These are phyloP conservation scores for Oncorhynchus tshawytscha DNA, from an alignment of 2,113 vertebrate species.

Conservation along the genomic window DNA sequence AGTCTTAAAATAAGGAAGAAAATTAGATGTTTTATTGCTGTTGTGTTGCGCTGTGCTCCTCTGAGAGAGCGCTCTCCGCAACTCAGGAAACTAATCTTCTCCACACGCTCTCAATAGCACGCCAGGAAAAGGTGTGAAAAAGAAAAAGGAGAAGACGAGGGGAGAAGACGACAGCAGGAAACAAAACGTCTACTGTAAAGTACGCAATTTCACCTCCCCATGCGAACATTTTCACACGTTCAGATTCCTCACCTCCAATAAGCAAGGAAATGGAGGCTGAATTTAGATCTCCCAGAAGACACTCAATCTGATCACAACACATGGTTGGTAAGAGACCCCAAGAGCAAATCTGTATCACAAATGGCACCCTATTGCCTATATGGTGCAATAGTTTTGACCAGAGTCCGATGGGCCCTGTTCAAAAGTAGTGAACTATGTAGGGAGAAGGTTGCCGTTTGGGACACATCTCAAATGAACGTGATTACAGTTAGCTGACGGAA, in stretches of 20 bases:
- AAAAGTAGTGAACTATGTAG: too few species aligned
- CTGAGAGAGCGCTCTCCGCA: slow-evolving; percentile 37
- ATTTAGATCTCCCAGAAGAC: slow-evolving; percentile 42
- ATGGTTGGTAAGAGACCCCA: slow-evolving; percentile 40
- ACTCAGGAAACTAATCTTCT: slow-evolving; percentile 57
- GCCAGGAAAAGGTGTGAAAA: slow-evolving; percentile 48
- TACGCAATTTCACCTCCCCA: slow-evolving; percentile 57
- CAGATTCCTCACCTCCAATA: slow-evolving; percentile 59
- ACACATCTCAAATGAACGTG: neutral
- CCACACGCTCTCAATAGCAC: slow-evolving; percentile 48
- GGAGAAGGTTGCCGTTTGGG: too few species aligned
- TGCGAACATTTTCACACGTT: slow-evolving; percentile 51
- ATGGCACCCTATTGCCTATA: too few species aligned
- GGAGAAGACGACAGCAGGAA: slow-evolving; percentile 16
- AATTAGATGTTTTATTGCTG: slow-evolving; percentile 44
- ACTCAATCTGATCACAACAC: slow-evolving; percentile 40
- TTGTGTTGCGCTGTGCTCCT: slow-evolving; percentile 14
- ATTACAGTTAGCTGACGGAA: slow-evolving; percentile 24
- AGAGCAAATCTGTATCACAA: neutral
- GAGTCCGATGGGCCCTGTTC: too few species aligned
- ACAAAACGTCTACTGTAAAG: slow-evolving; percentile 37
- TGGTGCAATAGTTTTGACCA: too few species aligned
- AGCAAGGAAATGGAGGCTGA: slow-evolving; percentile 39
- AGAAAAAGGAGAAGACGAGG: neutral
- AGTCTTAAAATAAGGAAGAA: slow-evolving; percentile 22